Percentiles rank a stretch among this genome's conserved stretches.
Evolutionary conservation across 2,797 vertebrate species (phyloP).

Genomic region (Acanthopagrus latus): DNA sequence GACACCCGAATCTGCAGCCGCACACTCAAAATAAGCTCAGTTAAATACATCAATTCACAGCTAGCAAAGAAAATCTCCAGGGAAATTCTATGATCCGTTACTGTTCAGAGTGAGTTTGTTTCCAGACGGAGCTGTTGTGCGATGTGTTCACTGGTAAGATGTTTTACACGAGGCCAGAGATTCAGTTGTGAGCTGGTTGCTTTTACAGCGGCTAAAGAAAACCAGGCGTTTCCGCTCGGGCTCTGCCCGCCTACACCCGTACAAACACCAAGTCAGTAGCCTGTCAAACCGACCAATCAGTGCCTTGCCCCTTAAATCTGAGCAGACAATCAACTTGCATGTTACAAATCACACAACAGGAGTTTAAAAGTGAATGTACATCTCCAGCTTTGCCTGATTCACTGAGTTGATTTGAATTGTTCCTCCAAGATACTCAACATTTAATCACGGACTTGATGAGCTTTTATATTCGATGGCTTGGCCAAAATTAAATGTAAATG

Average conservation of each 20-base stretch:
- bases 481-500: background rate
- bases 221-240: constrained; percentile 68
- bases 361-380: background rate
- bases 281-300: constrained; percentile 30
- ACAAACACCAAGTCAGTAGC: constrained; percentile 83
- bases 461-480: background rate
- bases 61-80: background rate
- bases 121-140: constrained; percentile 23
- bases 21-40: background rate
- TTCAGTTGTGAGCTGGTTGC: constrained; percentile 63
- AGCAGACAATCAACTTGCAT: constrained; percentile 55
- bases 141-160: background rate
- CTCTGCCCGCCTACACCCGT: constrained; percentile 68
- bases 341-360: constrained; percentile 29
- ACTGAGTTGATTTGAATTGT: constrained; percentile 32
- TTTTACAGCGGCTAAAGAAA: constrained; percentile 77
- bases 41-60: background rate
- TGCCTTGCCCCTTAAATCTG: background rate
- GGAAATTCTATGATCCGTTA: background rate
- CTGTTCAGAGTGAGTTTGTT: background rate
- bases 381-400: background rate
- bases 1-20: background rate
- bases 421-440: background rate
- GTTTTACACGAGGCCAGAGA: constrained; percentile 18
- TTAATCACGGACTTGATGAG: constrained; percentile 12